Evolutionary conservation across 2,888 invertebrate genomes (phyloP), one percentile per base, ranked within the genome.

Genomic region (Rotaria socialis): DNA sequence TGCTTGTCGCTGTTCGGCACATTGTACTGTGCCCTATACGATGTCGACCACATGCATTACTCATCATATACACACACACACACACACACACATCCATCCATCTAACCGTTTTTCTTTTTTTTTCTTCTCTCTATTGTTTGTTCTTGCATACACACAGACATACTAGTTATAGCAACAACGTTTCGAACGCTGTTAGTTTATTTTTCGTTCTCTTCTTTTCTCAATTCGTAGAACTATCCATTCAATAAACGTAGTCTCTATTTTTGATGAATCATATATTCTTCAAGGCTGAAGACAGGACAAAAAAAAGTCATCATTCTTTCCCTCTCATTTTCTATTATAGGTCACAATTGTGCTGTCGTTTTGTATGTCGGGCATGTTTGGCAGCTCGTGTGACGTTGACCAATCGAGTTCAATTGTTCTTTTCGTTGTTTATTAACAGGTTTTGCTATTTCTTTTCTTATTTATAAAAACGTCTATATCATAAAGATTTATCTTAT

Each of bases 311-410:
- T 24, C 56, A 67, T 67, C 67, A 67, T 67, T 67, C 35, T 35
- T 67, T 67, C 27, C 35, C 35, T 56, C 56, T 56, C 27, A 35
- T 67, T 35, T 27, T 67, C 35, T 67, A 19, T 67, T 67, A 41
- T 67, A 67, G 67, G 67, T 67, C 67, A 67, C 67, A 67, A 67
- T 67, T 27, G 67, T 67, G 67, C 67, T 67, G 27, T 67, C 67
- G 35, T 67, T 67, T 27, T 67, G 35, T 67, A 24, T 67, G 27
- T 67, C 67, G 67, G 67, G 67, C 67, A 67, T 67, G 67, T 67
- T 67, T 67, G 67, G 67, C 67, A 67, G 67, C 67, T 67, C 35
- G 67, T 67, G 67, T 67, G 67, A 67, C 67, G 67, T 67, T 67
- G 67, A 67, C 67, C 67, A 67, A 67, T 67, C 67, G 67, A 67